Evolutionary conservation across 2,797 vertebrate genomes (phyloP).

Genomic region (Notoglanidium macrostoma): DNA sequence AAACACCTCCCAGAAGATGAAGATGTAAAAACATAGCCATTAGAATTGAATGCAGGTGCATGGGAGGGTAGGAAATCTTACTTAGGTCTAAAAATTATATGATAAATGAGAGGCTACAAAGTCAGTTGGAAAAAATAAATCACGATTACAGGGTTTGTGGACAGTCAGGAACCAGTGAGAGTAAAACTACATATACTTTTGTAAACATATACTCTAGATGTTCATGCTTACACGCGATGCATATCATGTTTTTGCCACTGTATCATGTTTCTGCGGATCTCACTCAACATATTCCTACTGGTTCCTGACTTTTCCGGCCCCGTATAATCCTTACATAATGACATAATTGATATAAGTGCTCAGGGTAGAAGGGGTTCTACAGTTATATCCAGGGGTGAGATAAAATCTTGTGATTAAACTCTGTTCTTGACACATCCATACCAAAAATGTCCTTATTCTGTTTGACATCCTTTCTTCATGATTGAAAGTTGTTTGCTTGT

Average conservation of each 20-base stretch:
- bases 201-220: background rate
- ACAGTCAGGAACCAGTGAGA: background rate
- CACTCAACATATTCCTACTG: background rate
- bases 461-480: background rate
- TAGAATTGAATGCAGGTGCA: background rate
- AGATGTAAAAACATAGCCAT: background rate
- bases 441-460: background rate
- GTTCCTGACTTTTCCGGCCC: background rate
- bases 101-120: background rate
- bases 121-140: background rate
- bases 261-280: background rate
- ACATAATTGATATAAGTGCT: background rate
- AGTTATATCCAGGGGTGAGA: background rate
- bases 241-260: background rate
- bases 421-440: background rate
- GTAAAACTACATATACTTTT: background rate
- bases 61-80: background rate
- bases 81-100: background rate
- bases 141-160: background rate
- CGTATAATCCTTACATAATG: conserved; percentile 2
- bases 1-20: conserved; percentile 20
- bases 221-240: background rate
- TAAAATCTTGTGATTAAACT: background rate
- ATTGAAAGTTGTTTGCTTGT: background rate
- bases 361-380: background rate